Base-by-base conservation (phyloP, 2,888 invertebrate genomes). In the Heterodera filipjevi region DNA sequence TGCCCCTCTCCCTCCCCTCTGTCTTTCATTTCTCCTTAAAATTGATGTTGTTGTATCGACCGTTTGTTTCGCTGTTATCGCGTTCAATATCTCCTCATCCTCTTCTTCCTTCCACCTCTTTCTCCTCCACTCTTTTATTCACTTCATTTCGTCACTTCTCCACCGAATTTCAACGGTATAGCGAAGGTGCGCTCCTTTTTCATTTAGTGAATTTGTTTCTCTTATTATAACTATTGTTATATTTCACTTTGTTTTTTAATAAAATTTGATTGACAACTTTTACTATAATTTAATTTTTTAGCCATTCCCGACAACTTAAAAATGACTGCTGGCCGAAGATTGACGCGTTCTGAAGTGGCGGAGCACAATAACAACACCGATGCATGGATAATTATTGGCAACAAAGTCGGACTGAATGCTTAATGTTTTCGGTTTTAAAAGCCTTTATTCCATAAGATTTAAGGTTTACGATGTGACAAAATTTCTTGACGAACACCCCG, bases 401-500 rank as follows among this genome's bases (percentile, higher is more conserved):
- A 88, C 82, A 87, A 86, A 76, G 79, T 79, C 8, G 22, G 44
- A 8, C 22, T 70, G 30, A 12, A 44, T 12, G 5, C 12, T 44
- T 44, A 44, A 10, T 44, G 5, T 44, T 5, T 12, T 44, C 44
- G 5, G 44, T 44, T n/a, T n/a, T n/a, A n/a, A n/a, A n/a, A n/a
- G n/a, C n/a, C n/a, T n/a, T 49, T 1, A 49, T 49, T 8, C 49
- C 19, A 10, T 27, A 19, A 27, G 10, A 27, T 59, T 59, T 59
- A 5, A 75, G 75, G 86, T 88, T 22, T 89, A 82, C 79, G 89
- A 89, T 77, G 87, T 89, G 44, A 87, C 87, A 76, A 89, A 89
- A 79, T 89, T 89, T 72, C 80, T 89, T 49, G 88, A 88, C 73
- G 87, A 89, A 86, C 88, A 88, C 84, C 88, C 88, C 71, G 89